These are phyloP conservation scores for Drosophila bipectinata DNA, from an alignment of 1,140 invertebrate species.

Conservation along the genomic window DNA sequence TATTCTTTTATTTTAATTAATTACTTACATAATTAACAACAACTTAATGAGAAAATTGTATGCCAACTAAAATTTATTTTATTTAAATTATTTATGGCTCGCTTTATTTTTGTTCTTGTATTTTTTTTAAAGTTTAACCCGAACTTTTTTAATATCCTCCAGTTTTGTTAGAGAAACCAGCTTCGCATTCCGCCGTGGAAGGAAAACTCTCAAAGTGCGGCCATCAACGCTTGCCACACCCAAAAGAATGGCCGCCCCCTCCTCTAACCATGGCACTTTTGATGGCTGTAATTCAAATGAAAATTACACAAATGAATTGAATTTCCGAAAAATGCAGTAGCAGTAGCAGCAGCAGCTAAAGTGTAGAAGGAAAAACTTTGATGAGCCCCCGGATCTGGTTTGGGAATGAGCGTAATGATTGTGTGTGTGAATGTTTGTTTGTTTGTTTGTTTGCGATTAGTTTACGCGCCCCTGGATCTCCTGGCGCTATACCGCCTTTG, in stretches of 20 bases:
- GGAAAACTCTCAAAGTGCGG: conserved; percentile 18
- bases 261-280: conserved; percentile 44
- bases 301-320: conserved; percentile 79
- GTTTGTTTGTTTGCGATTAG: conserved; percentile 72
- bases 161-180: conserved; percentile 30
- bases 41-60: neutral
- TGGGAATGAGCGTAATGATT: conserved; percentile 43
- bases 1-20: too few species aligned
- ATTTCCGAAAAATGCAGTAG: conserved; percentile 66
- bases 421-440: conserved; percentile 31
- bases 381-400: conserved; percentile 49
- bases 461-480: conserved; percentile 53
- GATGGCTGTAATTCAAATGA: conserved; percentile 74
- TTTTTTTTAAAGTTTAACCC: neutral
- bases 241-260: conserved; percentile 20
- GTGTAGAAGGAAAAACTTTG: conserved; percentile 62
- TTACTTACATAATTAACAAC: too few species aligned
- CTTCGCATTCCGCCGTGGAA: conserved; percentile 22
- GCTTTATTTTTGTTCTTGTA: neutral
- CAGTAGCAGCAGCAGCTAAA: conserved; percentile 26
- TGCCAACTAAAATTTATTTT: neutral
- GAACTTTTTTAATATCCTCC: conserved; percentile 2
- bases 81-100: neutral
- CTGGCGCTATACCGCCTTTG: conserved; percentile 29
- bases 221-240: conserved; percentile 50